Evolutionary conservation across 2,113 vertebrate species (phyloP).

Genomic region (Burhinus bistriatus): DNA sequence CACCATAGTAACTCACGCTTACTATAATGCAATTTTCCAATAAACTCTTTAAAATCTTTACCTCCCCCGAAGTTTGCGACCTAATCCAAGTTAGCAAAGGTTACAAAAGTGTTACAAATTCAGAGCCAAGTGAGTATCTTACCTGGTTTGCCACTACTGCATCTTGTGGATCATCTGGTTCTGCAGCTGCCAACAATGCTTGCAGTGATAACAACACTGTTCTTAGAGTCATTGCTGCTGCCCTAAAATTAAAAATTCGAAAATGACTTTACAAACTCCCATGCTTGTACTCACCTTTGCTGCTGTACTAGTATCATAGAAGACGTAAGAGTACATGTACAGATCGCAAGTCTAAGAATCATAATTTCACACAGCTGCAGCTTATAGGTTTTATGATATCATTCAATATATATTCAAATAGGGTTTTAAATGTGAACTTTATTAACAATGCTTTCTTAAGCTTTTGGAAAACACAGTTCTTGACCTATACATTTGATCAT

Average conservation of each 20-base stretch:
- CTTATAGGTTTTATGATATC: background rate
- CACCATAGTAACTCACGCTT: background rate
- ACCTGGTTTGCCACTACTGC: slow-evolving; percentile 99
- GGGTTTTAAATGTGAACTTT: background rate
- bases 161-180: slow-evolving; percentile 96
- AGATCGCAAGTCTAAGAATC: background rate
- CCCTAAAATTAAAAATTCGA: slow-evolving; percentile 78
- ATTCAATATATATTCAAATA: background rate
- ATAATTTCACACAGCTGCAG: background rate
- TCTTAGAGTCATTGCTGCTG: slow-evolving; percentile 96
- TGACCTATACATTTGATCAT: background rate
- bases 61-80: background rate
- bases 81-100: background rate
- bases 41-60: background rate
- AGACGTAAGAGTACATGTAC: background rate
- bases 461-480: background rate
- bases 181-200: slow-evolving; percentile 93
- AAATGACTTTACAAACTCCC: background rate
- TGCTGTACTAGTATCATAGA: background rate
- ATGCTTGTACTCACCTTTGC: background rate
- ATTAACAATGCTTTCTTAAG: background rate
- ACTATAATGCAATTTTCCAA: background rate
- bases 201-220: slow-evolving; percentile 96
- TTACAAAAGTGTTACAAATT: background rate
- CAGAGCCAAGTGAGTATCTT: background rate